Evolutionary conservation across 2,113 vertebrate species (phyloP).

Genomic region (Tringa solitaria): DNA sequence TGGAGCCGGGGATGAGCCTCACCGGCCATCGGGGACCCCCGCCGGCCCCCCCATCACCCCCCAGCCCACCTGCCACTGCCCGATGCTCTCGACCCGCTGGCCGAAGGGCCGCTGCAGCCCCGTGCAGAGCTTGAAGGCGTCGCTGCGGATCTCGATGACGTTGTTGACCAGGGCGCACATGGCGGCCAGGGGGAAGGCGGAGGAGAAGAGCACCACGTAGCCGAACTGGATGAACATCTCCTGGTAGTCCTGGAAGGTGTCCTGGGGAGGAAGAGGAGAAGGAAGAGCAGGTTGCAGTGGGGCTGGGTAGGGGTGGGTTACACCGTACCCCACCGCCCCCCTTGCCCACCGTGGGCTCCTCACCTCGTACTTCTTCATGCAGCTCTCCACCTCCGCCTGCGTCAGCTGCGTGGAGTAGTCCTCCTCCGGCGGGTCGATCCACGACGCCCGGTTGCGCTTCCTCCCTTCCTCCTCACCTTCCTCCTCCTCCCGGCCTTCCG

Average conservation of each 20-base stretch:
- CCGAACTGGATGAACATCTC: constrained; percentile 99
- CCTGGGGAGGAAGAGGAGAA: constrained; percentile 69
- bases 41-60: accelerated
- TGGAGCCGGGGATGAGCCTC: background rate
- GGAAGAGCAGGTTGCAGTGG: accelerated
- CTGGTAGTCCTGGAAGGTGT: constrained; percentile 97
- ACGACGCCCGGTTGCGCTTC: constrained; percentile 81
- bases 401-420: constrained; percentile 80
- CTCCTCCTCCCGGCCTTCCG: constrained; percentile 39
- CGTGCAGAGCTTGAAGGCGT: constrained; percentile 94
- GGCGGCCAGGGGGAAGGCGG: constrained; percentile 93
- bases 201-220: constrained; percentile 97
- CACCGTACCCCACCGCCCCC: accelerated
- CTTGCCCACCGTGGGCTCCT: background rate
- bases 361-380: constrained; percentile 94
- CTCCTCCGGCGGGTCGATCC: constrained; percentile 92
- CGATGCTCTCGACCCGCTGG: constrained; percentile 88
- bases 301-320: no score
- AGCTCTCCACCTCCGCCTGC: constrained; percentile 96
- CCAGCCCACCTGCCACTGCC: constrained; percentile 90
- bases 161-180: constrained; percentile 96
- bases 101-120: constrained; percentile 95
- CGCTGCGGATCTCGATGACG: constrained; percentile 94
- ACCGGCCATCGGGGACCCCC: accelerated
- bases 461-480: constrained; percentile 73